Percentiles rank a stretch among this genome's conserved stretches.
Conservation (phyloP, 2,888 invertebrate species). For the Thymelicus lineola region DNA sequence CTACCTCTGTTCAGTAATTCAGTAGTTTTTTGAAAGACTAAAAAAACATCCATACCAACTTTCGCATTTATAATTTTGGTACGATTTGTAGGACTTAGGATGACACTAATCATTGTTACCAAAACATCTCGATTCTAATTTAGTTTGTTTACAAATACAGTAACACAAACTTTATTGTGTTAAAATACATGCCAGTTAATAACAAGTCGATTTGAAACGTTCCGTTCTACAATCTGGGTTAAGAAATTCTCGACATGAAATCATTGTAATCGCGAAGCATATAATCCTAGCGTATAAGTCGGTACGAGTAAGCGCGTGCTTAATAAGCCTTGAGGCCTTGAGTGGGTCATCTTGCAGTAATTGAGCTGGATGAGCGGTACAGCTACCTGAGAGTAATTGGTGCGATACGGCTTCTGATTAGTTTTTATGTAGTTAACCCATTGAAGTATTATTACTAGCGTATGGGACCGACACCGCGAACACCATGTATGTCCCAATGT, state of each 20-base stretch:
- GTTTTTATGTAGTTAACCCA: neutral
- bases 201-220: neutral
- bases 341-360: slow-evolving; percentile 1
- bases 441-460: too few relatives aligned
- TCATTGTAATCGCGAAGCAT: neutral
- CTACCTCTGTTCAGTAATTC: too few relatives aligned
- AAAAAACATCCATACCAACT: too few relatives aligned
- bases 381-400: neutral
- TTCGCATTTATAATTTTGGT: too few relatives aligned
- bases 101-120: too few relatives aligned
- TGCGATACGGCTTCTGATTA: neutral
- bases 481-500: too few relatives aligned
- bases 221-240: neutral
- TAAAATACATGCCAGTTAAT: neutral
- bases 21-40: too few relatives aligned
- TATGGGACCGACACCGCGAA: too few relatives aligned
- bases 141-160: too few relatives aligned
- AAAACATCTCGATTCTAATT: too few relatives aligned
- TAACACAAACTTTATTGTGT: too few relatives aligned
- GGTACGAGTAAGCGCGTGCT: neutral
- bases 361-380: neutral
- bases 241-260: slow-evolving; percentile 5
- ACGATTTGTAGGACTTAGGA: too few relatives aligned
- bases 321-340: neutral
- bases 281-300: neutral